phyloP scores from a whole-genome alignment of 2,113 vertebrate genomes.

The Globicephala melas region DNA sequence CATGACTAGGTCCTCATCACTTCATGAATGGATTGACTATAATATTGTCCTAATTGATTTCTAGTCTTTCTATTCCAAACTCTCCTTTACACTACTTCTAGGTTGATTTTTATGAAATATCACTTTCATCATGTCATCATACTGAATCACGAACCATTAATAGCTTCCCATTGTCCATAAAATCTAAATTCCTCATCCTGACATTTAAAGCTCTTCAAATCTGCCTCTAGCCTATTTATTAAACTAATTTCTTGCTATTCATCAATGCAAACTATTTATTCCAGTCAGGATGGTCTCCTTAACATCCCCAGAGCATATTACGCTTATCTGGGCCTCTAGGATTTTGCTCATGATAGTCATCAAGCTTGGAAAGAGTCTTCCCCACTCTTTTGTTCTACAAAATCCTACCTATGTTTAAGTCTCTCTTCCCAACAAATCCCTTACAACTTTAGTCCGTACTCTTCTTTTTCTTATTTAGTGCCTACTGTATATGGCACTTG shows the following conservation, averaged over 20 bases:
- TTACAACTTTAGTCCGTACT: not conserved
- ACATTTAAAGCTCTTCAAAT: conserved; percentile 13
- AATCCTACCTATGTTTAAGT: not conserved
- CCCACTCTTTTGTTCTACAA: conserved; percentile 1
- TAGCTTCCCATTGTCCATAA: not conserved
- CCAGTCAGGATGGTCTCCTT: not conserved
- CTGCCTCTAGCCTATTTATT: not conserved
- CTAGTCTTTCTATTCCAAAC: conserved; percentile 4
- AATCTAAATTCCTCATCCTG: not conserved
- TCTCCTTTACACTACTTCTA: not conserved
- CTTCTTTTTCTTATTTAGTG: conserved; percentile 1
- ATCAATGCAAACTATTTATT: conserved; percentile 33
- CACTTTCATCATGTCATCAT: conserved; percentile 2
- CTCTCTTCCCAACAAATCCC: conserved; percentile 3
- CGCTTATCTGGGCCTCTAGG: not conserved
- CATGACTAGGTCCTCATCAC: not conserved
- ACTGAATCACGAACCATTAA: not conserved
- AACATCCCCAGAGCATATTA: conserved; percentile 1
- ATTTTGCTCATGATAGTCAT: not conserved
- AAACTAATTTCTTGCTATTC: conserved; percentile 20
- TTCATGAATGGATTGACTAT: not conserved
- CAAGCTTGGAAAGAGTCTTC: not conserved
- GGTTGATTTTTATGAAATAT: conserved; percentile 46
- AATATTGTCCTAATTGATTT: conserved; percentile 5
- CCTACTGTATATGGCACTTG: not conserved